These are phyloP conservation scores for Drosophila melanosoma DNA, from an alignment of 2,888 invertebrate species.

Conservation along the genomic window DNA sequence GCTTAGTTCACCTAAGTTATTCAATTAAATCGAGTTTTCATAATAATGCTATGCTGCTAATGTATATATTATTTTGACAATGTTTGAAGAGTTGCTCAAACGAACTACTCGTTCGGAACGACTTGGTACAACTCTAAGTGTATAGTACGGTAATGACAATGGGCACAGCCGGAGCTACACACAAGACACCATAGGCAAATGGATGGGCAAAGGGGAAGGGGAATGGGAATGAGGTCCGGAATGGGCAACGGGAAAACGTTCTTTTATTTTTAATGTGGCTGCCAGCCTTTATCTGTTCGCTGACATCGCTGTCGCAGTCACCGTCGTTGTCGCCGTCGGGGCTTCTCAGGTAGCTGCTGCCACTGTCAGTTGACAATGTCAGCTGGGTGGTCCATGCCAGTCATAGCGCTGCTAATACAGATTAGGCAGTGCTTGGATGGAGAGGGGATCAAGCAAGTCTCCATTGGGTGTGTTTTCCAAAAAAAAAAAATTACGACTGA, in stretches of 20 bases:
- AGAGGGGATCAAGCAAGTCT: slow-evolving; percentile 4
- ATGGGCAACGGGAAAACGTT: slow-evolving; percentile 18
- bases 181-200: slow-evolving; percentile 2
- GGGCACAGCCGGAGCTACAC: slow-evolving; percentile 8
- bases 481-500: neutral
- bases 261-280: slow-evolving; percentile 50
- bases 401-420: slow-evolving; percentile 68
- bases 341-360: slow-evolving; percentile 54
- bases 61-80: neutral
- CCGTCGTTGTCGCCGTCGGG: slow-evolving; percentile 21
- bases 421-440: slow-evolving; percentile 46
- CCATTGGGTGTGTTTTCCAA: slow-evolving; percentile 10
- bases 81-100: slow-evolving; percentile 1
- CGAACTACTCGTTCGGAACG: slow-evolving; percentile 3
- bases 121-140: slow-evolving; percentile 2
- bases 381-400: slow-evolving; percentile 67
- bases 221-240: neutral
- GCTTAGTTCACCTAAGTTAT: neutral
- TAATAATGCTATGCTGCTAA: neutral
- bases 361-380: slow-evolving; percentile 65
- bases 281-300: slow-evolving; percentile 65
- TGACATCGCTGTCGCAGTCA: slow-evolving; percentile 60
- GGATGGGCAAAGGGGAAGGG: neutral
- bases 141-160: slow-evolving; percentile 27
- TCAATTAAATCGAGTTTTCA: neutral